phyloP scores from a whole-genome alignment of 2,113 vertebrate genomes.

The Brachypodius melanocephalos region DNA sequence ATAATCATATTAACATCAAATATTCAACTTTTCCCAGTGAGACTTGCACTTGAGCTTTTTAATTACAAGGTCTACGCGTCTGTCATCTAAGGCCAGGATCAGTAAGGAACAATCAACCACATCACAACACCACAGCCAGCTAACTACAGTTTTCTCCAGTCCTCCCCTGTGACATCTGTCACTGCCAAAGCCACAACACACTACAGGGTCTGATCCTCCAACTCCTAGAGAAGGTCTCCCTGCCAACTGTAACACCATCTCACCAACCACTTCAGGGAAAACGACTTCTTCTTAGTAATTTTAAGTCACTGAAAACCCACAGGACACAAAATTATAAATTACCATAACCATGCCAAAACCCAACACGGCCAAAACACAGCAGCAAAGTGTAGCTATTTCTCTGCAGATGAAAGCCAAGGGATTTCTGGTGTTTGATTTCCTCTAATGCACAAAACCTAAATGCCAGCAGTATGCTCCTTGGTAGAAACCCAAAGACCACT shows the following conservation, averaged over 20 bases:
- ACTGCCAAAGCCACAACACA: background rate
- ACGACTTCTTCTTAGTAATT: background rate
- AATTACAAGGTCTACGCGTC: background rate
- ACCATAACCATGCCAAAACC: background rate
- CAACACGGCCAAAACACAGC: background rate
- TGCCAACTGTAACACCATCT: background rate
- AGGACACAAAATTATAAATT: background rate
- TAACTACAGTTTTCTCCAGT: background rate
- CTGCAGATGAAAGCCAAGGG: background rate
- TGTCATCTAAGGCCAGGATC: background rate
- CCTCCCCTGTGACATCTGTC: background rate
- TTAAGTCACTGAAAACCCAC: slow-evolving; percentile 23
- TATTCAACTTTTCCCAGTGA: background rate
- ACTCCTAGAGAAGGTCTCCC: background rate
- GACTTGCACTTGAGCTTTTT: background rate
- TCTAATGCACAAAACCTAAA: slow-evolving; percentile 9
- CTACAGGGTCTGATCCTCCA: background rate
- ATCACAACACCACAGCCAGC: background rate
- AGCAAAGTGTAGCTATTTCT: background rate
- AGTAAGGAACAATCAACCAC: background rate
- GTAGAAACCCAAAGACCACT: background rate
- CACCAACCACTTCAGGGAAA: background rate
- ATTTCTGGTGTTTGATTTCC: background rate
- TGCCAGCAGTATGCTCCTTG: background rate
- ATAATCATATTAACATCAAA: background rate